Percentiles rank a stretch among this genome's conserved stretches.
These are phyloP conservation scores for Conopomorpha cramerella DNA, from an alignment of 1,140 invertebrate genomes.

Conservation along the genomic window DNA sequence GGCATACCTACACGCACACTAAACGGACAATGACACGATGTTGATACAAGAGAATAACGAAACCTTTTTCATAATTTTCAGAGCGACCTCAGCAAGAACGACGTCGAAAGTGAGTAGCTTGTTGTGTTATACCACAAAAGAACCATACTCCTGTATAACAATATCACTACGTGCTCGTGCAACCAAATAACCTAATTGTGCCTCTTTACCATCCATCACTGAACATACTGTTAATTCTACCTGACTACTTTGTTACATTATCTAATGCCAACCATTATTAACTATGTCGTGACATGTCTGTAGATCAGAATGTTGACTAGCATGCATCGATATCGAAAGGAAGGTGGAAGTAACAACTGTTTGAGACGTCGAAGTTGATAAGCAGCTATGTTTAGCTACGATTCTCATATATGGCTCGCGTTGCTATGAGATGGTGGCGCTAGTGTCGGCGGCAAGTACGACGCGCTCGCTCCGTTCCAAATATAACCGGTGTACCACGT, in stretches of 20 bases:
- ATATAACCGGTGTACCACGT: slow-evolving; percentile 46
- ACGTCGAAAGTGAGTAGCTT: slow-evolving; percentile 74
- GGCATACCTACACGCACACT: slow-evolving; percentile 23
- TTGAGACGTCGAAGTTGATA: too few species aligned
- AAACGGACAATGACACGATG: slow-evolving; percentile 20
- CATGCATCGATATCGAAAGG: too few species aligned
- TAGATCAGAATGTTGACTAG: too few species aligned
- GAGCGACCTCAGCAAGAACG: slow-evolving; percentile 73
- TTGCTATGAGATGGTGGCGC: slow-evolving; percentile 32
- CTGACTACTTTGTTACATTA: too few species aligned
- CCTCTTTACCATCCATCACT: too few species aligned
- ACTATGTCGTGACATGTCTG: too few species aligned
- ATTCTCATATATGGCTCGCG: slow-evolving; percentile 45
- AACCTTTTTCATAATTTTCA: slow-evolving; percentile 61
- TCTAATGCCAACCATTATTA: too few species aligned
- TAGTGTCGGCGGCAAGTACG: slow-evolving; percentile 20
- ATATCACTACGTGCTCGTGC: too few species aligned
- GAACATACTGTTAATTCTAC: too few species aligned
- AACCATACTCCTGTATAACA: too few species aligned
- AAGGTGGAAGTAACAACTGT: too few species aligned
- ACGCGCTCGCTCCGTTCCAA: slow-evolving; percentile 42
- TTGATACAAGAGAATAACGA: slow-evolving; percentile 36
- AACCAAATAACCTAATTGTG: too few species aligned
- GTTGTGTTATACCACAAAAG: slow-evolving; percentile 7
- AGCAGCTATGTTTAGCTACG: slow-evolving; percentile 39